phyloP scores from a whole-genome alignment of 2,888 invertebrate genomes.

The Exephanes ischioxanthus region DNA sequence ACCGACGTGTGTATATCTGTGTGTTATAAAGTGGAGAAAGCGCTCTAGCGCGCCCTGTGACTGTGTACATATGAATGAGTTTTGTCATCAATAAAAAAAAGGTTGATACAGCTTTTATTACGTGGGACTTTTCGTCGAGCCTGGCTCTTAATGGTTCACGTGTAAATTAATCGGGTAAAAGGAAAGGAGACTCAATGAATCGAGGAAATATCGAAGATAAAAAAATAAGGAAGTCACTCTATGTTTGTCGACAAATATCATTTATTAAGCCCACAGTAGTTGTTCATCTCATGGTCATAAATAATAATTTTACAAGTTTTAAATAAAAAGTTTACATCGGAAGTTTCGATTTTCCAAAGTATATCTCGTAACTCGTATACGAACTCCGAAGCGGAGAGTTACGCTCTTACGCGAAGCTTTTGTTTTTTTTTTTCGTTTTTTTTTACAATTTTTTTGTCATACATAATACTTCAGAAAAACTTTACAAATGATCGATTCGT shows the following conservation, averaged over 20 bases:
- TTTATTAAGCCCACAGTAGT: slow-evolving; percentile 81
- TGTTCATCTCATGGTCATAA: slow-evolving; percentile 79
- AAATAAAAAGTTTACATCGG: slow-evolving; percentile 79
- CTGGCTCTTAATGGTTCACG: slow-evolving; percentile 14
- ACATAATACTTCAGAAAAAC: slow-evolving; percentile 81
- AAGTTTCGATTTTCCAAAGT: slow-evolving; percentile 78
- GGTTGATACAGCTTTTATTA: slow-evolving; percentile 71
- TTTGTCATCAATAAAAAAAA: slow-evolving; percentile 72
- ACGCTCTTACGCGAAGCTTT: slow-evolving; percentile 3
- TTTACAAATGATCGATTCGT: slow-evolving; percentile 74
- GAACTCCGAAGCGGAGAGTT: slow-evolving; percentile 58
- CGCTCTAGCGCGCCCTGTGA: slow-evolving; percentile 47
- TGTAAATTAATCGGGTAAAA: not conserved
- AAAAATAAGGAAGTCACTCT: not conserved
- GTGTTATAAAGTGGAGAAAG: slow-evolving; percentile 26
- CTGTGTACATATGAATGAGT: slow-evolving; percentile 74
- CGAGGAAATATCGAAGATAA: not conserved
- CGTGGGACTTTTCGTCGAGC: slow-evolving; percentile 19
- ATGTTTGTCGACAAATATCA: slow-evolving; percentile 74
- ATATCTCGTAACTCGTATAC: slow-evolving; percentile 71
- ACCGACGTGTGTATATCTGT: slow-evolving; percentile 17
- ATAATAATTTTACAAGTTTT: slow-evolving; percentile 78
- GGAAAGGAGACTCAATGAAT: not conserved
- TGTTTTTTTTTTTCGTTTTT: slow-evolving; percentile 34
- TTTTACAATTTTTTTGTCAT: slow-evolving; percentile 37